phyloP scores from a whole-genome alignment of 2,888 invertebrate species.

The Chymomyza procnemis region DNA sequence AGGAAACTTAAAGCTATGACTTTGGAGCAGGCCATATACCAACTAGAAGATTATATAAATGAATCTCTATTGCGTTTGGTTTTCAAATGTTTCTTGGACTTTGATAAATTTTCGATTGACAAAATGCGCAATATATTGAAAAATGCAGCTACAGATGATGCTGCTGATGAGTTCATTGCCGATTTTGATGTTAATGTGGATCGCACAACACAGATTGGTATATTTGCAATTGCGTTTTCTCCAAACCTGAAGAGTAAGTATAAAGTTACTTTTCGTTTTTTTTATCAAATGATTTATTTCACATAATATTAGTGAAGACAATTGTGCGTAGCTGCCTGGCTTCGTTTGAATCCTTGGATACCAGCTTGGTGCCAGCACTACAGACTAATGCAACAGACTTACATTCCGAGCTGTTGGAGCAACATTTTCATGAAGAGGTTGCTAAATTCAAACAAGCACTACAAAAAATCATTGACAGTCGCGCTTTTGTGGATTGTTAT shows the following conservation, averaged over 20 bases:
- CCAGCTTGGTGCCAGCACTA: conserved; percentile 75
- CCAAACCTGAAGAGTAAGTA: conserved; percentile 67
- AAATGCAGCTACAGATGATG: conserved; percentile 40
- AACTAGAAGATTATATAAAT: conserved; percentile 76
- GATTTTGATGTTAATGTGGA: conserved; percentile 78
- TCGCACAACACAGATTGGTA: conserved; percentile 76
- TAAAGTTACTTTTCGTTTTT: no score
- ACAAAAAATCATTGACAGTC: conserved; percentile 75
- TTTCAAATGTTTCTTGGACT: conserved; percentile 72
- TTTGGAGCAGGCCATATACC: conserved; percentile 72
- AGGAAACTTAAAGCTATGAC: conserved; percentile 72
- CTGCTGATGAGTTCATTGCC: conserved; percentile 73
- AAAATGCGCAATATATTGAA: conserved; percentile 63
- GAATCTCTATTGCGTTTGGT: conserved; percentile 75
- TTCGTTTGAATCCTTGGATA: conserved; percentile 76
- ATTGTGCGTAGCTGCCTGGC: conserved; percentile 75
- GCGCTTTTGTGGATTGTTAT: conserved; percentile 69
- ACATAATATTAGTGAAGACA: conserved; percentile 64
- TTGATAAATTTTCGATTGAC: conserved; percentile 70
- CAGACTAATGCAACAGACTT: conserved; percentile 58
- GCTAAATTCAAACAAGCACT: conserved; percentile 66
- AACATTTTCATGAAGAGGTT: conserved; percentile 76
- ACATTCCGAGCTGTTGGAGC: conserved; percentile 73
- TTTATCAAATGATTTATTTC: no score
- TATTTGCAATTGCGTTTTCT: conserved; percentile 75